Percentiles rank a stretch among this genome's conserved stretches.
These are phyloP conservation scores for Hydractinia echinata DNA, from an alignment of 30 jellyfish, hydroid and myxozoan genomes.

Conservation along the genomic window DNA sequence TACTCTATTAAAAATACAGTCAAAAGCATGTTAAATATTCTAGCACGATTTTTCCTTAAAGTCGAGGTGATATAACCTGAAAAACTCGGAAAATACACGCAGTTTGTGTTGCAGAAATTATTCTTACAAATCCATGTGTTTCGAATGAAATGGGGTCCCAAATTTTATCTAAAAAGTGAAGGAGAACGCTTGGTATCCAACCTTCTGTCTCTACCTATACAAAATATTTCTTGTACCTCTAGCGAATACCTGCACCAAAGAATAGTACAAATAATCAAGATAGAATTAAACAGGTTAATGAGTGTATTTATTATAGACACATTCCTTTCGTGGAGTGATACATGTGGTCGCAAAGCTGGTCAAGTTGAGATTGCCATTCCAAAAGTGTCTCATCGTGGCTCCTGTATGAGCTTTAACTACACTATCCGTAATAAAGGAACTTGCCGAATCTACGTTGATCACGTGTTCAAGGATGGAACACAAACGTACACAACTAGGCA, in stretches of 20 bases:
- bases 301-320: neutral
- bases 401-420: neutral
- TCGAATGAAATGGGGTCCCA: no score
- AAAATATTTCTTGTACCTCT: neutral
- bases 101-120: no score
- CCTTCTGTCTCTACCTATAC: neutral
- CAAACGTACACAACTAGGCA: neutral
- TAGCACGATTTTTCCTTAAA: no score
- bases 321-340: neutral
- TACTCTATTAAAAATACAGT: no score
- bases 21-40: no score
- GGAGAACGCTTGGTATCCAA: neutral
- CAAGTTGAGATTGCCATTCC: neutral
- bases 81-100: no score
- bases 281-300: neutral
- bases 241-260: neutral
- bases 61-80: no score
- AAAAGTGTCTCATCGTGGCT: slow-evolving; percentile 6
- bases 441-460: neutral
- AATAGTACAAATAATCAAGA: neutral
- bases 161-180: neutral
- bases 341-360: neutral
- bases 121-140: no score
- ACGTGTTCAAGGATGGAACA: neutral
- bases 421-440: neutral